Percentiles rank a stretch among this genome's conserved stretches.
Conservation (phyloP, 2,113 vertebrate genomes). For the Gobius niger region DNA sequence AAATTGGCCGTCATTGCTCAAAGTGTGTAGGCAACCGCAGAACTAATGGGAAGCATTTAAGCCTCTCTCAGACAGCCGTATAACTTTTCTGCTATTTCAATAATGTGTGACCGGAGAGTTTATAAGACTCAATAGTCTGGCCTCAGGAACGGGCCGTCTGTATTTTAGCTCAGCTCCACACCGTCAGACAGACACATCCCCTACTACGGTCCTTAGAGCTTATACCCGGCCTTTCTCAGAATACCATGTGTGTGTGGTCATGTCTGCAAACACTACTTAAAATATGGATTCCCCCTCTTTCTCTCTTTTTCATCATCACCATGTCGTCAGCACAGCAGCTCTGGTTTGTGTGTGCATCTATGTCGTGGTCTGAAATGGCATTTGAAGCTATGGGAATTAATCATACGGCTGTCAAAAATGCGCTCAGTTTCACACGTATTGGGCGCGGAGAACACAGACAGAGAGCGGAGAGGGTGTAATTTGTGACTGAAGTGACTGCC, state of each 20-base stretch:
- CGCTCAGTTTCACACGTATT: constrained; percentile 24
- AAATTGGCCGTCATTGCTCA: too few species aligned
- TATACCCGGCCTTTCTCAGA: constrained; percentile 44
- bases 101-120: constrained; percentile 73
- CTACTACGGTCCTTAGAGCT: constrained; percentile 62
- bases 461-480: constrained; percentile 36
- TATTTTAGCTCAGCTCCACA: constrained; percentile 63
- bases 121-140: constrained; percentile 73
- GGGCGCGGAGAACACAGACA: constrained; percentile 4
- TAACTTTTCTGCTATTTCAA: constrained; percentile 72
- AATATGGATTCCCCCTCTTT: constrained; percentile 34
- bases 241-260: constrained; percentile 75
- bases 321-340: constrained; percentile 45
- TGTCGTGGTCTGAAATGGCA: constrained; percentile 26
- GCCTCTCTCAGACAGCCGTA: constrained; percentile 44
- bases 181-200: constrained; percentile 44
- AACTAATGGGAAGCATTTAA: constrained; percentile 33
- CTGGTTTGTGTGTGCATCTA: constrained; percentile 20
- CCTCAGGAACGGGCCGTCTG: constrained; percentile 70
- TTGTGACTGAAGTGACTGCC: constrained; percentile 44
- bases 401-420: constrained; percentile 38
- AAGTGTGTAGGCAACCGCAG: constrained; percentile 3
- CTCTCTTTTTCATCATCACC: constrained; percentile 24
- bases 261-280: constrained; percentile 62
- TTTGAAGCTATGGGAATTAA: constrained; percentile 45